A percentile compares a stretch with the other conserved stretches of the same genome.
These are phyloP conservation scores for Hipposideros larvatus DNA, from an alignment of 2,797 vertebrate genomes.

Conservation along the genomic window DNA sequence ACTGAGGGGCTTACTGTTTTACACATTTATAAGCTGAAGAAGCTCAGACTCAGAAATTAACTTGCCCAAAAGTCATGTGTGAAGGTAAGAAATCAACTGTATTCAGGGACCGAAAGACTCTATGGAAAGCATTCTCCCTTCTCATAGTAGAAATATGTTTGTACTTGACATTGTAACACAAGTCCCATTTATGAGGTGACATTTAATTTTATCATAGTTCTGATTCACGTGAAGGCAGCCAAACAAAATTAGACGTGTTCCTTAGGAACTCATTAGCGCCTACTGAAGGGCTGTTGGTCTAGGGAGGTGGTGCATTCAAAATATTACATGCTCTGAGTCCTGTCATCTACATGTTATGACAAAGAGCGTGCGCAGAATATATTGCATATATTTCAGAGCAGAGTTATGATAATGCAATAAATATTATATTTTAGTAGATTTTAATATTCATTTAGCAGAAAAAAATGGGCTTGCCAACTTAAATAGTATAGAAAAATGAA, in stretches of 20 bases:
- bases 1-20: not conserved
- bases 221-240: not conserved
- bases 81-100: not conserved
- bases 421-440: not conserved
- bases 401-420: not conserved
- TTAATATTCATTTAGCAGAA: not conserved
- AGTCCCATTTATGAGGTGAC: not conserved
- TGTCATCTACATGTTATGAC: not conserved
- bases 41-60: not conserved
- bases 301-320: not conserved
- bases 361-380: not conserved
- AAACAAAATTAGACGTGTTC: not conserved
- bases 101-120: constrained; percentile 27
- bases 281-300: too few species aligned
- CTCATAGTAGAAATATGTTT: not conserved
- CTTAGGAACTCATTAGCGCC: not conserved
- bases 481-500: not conserved
- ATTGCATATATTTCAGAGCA: not conserved
- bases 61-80: not conserved
- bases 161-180: not conserved
- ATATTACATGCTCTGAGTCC: not conserved
- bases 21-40: not conserved
- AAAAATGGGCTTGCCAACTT: not conserved
- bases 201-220: constrained; percentile 23
- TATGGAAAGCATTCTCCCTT: not conserved